These are phyloP conservation scores for Silurus glanis DNA, from an alignment of 2,113 vertebrate genomes.

Conservation along the genomic window DNA sequence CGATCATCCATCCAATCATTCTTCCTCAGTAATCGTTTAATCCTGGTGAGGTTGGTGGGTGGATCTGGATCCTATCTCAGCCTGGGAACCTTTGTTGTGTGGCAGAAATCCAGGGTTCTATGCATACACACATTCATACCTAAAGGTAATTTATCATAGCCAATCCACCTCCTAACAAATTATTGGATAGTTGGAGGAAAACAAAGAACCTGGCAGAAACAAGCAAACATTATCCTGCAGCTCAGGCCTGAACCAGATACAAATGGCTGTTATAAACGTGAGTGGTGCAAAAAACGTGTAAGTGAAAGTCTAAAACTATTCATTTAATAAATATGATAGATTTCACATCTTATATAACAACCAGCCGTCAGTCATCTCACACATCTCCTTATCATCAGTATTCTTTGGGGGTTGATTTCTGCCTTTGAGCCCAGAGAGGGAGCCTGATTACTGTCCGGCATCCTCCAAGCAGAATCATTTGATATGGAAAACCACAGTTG, in stretches of 20 bases:
- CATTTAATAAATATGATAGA: not conserved
- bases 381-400: not conserved
- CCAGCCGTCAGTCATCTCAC: not conserved
- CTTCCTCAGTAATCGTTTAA: not conserved
- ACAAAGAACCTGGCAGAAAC: not conserved
- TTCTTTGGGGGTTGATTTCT: not conserved
- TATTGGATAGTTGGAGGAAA: not conserved
- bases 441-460: conserved; percentile 11
- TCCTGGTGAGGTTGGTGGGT: not conserved
- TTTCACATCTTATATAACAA: not conserved
- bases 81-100: not conserved
- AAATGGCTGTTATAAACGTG: not conserved
- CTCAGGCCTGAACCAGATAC: not conserved
- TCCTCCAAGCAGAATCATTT: conserved; percentile 55
- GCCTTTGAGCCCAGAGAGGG: conserved; percentile 22
- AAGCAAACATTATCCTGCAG: not conserved
- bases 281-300: too few relatives aligned
- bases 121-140: not conserved
- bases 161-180: not conserved
- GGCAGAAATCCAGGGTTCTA: not conserved
- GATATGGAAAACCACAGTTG: conserved; percentile 59
- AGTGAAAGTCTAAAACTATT: not conserved
- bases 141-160: not conserved
- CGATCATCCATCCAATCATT: not conserved
- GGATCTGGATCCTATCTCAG: not conserved